A percentile compares a stretch with the other conserved stretches of the same genome.
These are phyloP conservation scores for Pseudococcus viburni DNA, from an alignment of 2,888 invertebrate genomes.

Conservation along the genomic window DNA sequence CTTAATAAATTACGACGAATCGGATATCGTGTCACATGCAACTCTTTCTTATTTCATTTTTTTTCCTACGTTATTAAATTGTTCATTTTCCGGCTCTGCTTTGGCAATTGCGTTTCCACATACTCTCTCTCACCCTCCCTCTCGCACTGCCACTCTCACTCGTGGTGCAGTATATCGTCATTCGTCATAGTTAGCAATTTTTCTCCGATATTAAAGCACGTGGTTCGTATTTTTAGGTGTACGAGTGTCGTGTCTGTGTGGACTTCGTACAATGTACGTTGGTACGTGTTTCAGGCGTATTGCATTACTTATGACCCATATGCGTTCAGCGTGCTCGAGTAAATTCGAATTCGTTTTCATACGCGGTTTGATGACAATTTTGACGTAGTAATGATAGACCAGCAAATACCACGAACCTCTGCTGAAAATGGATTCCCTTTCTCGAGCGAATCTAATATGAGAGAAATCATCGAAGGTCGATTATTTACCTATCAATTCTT, in stretches of 20 bases:
- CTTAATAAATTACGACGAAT: constrained; percentile 45
- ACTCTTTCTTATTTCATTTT: constrained; percentile 13
- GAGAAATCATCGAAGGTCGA: neutral
- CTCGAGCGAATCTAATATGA: neutral
- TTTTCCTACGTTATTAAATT: constrained; percentile 34
- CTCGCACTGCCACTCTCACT: neutral
- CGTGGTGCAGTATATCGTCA: neutral
- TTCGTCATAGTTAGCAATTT: neutral
- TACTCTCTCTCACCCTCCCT: neutral
- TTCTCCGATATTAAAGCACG: neutral
- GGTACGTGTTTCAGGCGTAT: too few species aligned
- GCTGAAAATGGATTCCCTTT: neutral
- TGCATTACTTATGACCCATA: too few species aligned
- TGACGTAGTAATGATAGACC: too few species aligned
- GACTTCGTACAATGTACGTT: too few species aligned
- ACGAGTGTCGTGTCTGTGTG: too few species aligned
- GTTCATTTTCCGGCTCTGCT: constrained; percentile 23
- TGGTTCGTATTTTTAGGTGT: neutral
- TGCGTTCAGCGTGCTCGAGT: too few species aligned
- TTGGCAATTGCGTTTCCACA: neutral
- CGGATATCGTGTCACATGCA: constrained; percentile 53
- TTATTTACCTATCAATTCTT: neutral
- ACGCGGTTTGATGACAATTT: too few species aligned
- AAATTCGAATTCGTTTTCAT: too few species aligned
- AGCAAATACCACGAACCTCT: too few species aligned